Percentiles rank a stretch among this genome's conserved stretches.
These are phyloP conservation scores for Nomada fucata DNA, from an alignment of 2,888 invertebrate species.

Conservation along the genomic window DNA sequence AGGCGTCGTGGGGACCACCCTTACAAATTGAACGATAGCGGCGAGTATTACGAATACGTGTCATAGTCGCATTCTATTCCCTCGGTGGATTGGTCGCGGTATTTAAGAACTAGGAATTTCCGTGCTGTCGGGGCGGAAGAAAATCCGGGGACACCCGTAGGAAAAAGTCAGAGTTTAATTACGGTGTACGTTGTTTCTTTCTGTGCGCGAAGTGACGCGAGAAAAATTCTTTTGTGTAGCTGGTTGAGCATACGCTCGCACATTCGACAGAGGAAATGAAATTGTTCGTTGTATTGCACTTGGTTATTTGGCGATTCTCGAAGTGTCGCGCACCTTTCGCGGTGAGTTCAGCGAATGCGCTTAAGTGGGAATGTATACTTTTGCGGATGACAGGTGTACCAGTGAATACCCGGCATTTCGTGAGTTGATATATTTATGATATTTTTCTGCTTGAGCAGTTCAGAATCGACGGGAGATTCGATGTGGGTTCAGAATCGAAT, in stretches of 20 bases:
- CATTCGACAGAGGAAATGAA: not conserved
- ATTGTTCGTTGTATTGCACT: not conserved
- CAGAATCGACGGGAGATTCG: not conserved
- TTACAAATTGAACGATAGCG: constrained; percentile 17
- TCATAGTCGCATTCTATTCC: not conserved
- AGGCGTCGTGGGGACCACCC: constrained; percentile 27
- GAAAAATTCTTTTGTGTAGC: not conserved
- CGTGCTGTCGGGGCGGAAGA: not conserved
- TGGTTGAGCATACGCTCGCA: no score
- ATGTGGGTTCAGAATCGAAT: constrained; percentile 4
- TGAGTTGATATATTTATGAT: not conserved
- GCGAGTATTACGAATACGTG: not conserved
- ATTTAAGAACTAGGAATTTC: constrained; percentile 1
- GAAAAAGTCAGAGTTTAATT: constrained; percentile 41
- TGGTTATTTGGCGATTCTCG: not conserved
- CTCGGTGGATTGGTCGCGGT: not conserved
- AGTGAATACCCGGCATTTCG: no score
- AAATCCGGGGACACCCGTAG: not conserved
- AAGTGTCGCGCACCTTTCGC: not conserved
- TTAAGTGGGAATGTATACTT: not conserved
- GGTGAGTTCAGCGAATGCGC: not conserved
- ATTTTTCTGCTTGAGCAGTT: not conserved
- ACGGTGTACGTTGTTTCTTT: not conserved
- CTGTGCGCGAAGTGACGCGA: not conserved
- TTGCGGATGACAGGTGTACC: no score